Evolutionary conservation across 2,113 vertebrate genomes (phyloP).

Genomic region (Talpa occidentalis): DNA sequence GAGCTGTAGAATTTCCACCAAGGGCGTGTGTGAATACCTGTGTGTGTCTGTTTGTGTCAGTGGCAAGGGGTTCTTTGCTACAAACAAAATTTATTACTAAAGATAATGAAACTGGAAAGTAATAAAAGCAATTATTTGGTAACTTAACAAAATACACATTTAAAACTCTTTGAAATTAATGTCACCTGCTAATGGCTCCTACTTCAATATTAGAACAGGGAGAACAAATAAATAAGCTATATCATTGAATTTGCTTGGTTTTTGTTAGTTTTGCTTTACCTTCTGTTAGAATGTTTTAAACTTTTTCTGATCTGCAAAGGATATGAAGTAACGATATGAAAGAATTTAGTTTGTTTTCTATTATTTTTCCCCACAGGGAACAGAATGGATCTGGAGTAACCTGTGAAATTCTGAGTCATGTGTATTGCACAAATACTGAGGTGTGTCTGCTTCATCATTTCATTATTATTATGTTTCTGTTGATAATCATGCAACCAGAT

Average conservation of each 20-base stretch:
- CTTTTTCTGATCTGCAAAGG: not conserved
- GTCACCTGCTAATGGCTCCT: not conserved
- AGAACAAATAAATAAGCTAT: constrained; percentile 51
- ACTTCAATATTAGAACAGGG: not conserved
- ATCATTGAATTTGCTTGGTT: not conserved
- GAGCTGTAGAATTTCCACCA: not conserved
- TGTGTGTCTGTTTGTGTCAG: not conserved
- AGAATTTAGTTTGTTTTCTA: not conserved
- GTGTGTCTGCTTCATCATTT: not conserved
- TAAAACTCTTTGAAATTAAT: not conserved
- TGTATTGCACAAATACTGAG: not conserved
- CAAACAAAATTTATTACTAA: constrained; percentile 37
- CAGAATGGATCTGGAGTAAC: not conserved
- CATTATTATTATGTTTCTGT: not conserved
- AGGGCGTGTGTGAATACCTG: not conserved
- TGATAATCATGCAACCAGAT: not conserved
- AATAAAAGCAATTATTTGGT: constrained; percentile 31
- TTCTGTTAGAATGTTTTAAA: constrained; percentile 16
- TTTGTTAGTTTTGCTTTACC: constrained; percentile 36
- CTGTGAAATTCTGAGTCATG: constrained; percentile 2
- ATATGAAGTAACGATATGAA: not conserved
- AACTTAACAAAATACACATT: not conserved
- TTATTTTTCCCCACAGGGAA: not conserved
- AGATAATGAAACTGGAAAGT: not conserved
- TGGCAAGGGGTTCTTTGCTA: not conserved